Evolutionary conservation across 2,113 vertebrate species (phyloP), one percentile per base, ranked within the genome.

Genomic region (Oryzias celebensis): DNA sequence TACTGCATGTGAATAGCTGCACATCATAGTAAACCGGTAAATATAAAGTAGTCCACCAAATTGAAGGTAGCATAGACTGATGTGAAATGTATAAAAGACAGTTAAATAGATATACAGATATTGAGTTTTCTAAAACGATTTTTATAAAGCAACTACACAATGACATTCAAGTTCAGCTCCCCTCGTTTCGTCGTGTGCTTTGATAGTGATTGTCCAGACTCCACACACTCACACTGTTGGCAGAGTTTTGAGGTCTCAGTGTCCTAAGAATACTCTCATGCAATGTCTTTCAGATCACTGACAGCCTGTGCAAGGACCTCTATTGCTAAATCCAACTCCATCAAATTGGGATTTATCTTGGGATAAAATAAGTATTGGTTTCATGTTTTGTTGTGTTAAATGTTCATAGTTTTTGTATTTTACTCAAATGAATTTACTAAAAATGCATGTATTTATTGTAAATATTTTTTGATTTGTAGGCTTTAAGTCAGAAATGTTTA

Each of bases 71-170:
- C 84, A 20, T 69, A 90, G 82, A 66, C 60, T 81, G 50, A 91
- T 87, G 85, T 77, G 75, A 82, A 85, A 87, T 89, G 88, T 92
- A 91, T 81, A 92, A 91, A 92, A 92, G 75, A 90, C 85, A 75
- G 52, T 78, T 83, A 90, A 90, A 88, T 72, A 87, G 71, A 73
- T 79, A 80, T 78, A 80, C 49, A 85, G 57, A 73, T 86, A 80
- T 80, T 85, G 82, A 75, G 4, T 81, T 79, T 76, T 70, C 74
- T 85, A 77, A 82, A 82, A 84, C 49, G 64, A 71, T 75, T 78
- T 61, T 64, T 77, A 72, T 28, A 72, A 69, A 85, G 80, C 71
- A 73, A 85, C 75, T 81, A 84, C 65, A 70, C 62, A 50, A 76
- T 81, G 73, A 90, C 89, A 86, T 86, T 88, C 80, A 80, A 58